phyloP scores from a whole-genome alignment of 1,140 invertebrate species.

The Drosophila albomicans region DNA sequence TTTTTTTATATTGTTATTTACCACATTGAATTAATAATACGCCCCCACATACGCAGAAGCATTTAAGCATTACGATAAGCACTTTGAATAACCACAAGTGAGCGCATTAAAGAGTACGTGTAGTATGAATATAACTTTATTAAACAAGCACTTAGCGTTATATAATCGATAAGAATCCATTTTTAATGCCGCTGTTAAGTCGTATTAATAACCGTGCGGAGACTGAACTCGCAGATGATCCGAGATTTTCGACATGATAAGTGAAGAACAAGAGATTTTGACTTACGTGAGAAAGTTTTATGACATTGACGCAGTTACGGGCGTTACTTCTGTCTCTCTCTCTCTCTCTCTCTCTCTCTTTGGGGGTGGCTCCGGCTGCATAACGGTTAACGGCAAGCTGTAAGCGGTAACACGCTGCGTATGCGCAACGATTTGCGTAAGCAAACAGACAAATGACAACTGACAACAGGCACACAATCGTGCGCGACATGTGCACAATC shows the following conservation, averaged over 20 bases:
- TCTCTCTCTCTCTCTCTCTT: slow-evolving; percentile 5
- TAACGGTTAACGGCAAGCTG: slow-evolving; percentile 68
- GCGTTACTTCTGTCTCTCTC: neutral
- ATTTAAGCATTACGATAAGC: neutral
- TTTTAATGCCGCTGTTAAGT: slow-evolving; percentile 25
- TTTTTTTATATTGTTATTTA: slow-evolving; percentile 1
- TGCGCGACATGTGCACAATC: slow-evolving; percentile 32
- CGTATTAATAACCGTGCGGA: slow-evolving; percentile 32
- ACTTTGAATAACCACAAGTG: slow-evolving; percentile 14
- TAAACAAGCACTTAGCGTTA: slow-evolving; percentile 41
- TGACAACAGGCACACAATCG: slow-evolving; percentile 3
- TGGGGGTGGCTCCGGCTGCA: slow-evolving; percentile 24
- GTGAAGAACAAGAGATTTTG: slow-evolving; percentile 46
- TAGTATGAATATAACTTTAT: slow-evolving; percentile 25
- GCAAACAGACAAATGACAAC: slow-evolving; percentile 40
- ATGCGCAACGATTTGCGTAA: slow-evolving; percentile 67
- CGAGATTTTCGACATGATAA: slow-evolving; percentile 1
- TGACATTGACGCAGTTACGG: slow-evolving; percentile 68
- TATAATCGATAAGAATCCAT: slow-evolving; percentile 31
- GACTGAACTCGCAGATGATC: slow-evolving; percentile 3
- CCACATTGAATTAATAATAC: slow-evolving; percentile 1
- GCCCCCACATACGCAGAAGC: slow-evolving; percentile 4
- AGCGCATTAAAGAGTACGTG: neutral
- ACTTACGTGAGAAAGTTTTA: slow-evolving; percentile 80
- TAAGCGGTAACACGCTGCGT: slow-evolving; percentile 62